Percentiles rank a stretch among this genome's conserved stretches.
Conservation (phyloP, 2,113 vertebrate genomes). For the Laterallus jamaicensis region DNA sequence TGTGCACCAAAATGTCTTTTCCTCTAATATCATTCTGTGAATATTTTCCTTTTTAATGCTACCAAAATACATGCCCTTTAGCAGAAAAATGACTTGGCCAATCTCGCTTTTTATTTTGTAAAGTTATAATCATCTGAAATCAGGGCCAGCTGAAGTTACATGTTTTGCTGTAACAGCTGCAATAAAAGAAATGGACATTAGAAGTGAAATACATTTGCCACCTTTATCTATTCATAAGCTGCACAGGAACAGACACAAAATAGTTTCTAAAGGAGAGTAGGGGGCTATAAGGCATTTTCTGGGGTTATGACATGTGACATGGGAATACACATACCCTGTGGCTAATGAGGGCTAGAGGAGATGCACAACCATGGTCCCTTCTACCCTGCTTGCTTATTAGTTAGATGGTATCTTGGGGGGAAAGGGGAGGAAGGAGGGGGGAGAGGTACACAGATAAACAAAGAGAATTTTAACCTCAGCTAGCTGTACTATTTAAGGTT, state of each 20-base stretch:
- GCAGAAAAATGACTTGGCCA: not conserved
- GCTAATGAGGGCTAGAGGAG: not conserved
- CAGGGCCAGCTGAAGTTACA: not conserved
- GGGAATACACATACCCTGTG: not conserved
- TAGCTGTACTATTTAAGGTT: conserved; percentile 7
- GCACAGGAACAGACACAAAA: not conserved
- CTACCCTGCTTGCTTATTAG: not conserved
- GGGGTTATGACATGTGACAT: not conserved
- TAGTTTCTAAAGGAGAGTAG: not conserved
- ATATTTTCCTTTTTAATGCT: not conserved
- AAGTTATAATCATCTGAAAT: not conserved
- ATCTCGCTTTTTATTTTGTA: not conserved
- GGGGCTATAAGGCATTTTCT: not conserved
- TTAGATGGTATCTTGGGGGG: not conserved
- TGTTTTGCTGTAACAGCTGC: not conserved
- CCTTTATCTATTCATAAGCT: not conserved
- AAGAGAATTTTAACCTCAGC: conserved; percentile 33
- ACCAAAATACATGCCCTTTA: not conserved
- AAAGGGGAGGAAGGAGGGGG: not conserved
- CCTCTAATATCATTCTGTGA: not conserved
- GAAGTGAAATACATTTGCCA: not conserved
- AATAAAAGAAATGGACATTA: not conserved
- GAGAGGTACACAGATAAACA: conserved; percentile 10
- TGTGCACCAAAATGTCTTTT: not conserved
- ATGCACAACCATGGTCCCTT: not conserved